Conservation (phyloP, 2,797 vertebrate species). For the Falco rusticolus region DNA sequence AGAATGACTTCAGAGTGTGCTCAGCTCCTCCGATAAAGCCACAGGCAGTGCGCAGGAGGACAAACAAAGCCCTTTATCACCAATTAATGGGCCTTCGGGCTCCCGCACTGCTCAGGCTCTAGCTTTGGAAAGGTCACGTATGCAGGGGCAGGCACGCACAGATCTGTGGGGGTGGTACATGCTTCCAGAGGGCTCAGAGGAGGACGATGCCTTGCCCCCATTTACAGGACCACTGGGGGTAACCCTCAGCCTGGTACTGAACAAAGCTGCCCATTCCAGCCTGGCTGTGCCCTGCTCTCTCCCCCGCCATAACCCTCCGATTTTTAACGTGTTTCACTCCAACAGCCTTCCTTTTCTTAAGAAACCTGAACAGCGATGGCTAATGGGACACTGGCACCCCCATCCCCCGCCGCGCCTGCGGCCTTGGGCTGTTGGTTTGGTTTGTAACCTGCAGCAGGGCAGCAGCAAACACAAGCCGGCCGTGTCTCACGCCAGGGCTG, state of each 20-base stretch:
- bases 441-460: not conserved
- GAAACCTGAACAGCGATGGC: fast-evolving
- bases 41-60: not conserved
- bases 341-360: fast-evolving
- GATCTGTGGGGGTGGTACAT: not conserved
- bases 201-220: fast-evolving
- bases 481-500: fast-evolving
- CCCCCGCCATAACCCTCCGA: fast-evolving
- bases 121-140: not conserved
- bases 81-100: not conserved
- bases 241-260: not conserved
- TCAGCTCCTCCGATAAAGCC: constrained; percentile 16
- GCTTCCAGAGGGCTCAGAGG: not conserved
- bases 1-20: not conserved
- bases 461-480: fast-evolving
- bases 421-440: not conserved
- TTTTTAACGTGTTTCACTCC: fast-evolving
- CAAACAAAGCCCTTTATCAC: constrained; percentile 25
- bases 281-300: fast-evolving
- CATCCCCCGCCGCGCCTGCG: fast-evolving
- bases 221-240: fast-evolving
- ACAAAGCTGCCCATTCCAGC: not conserved
- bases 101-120: not conserved
- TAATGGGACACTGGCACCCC: not conserved
- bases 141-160: not conserved